These are phyloP conservation scores for Dermatophagoides farinae DNA, from an alignment of 1,140 invertebrate species.

Conservation along the genomic window DNA sequence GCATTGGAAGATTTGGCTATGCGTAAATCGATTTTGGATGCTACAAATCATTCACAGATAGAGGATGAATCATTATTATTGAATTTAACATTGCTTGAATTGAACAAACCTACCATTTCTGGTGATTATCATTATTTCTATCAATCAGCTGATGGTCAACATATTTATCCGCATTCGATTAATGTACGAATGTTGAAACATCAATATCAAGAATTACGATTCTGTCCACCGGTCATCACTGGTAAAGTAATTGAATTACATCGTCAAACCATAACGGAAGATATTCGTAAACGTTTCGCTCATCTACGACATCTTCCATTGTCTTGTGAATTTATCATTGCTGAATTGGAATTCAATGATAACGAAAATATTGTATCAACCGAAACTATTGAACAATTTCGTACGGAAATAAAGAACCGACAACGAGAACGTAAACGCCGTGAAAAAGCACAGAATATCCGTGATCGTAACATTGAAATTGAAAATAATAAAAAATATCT, in stretches of 20 bases:
- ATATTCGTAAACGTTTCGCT: conserved; percentile 47
- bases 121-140: conserved; percentile 17
- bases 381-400: conserved; percentile 40
- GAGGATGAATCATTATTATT: neutral
- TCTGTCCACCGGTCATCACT: conserved; percentile 46
- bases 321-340: conserved; percentile 67
- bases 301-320: conserved; percentile 72
- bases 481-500: conserved; percentile 39
- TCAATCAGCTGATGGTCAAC: conserved; percentile 51
- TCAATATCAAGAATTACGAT: conserved; percentile 57
- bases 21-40: conserved; percentile 22
- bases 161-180: conserved; percentile 71
- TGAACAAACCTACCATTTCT: neutral
- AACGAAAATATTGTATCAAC: conserved; percentile 38
- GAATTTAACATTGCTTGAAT: neutral
- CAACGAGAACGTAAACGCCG: conserved; percentile 37
- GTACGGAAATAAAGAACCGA: conserved; percentile 43
- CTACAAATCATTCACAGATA: neutral
- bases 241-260: conserved; percentile 57
- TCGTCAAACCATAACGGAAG: conserved; percentile 56
- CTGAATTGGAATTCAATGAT: conserved; percentile 55
- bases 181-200: conserved; percentile 72
- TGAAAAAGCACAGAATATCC: conserved; percentile 42
- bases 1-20: conserved; percentile 41
- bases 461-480: conserved; percentile 44